phyloP scores from a whole-genome alignment of 2,888 invertebrate species.

The Mythimna vitellina region DNA sequence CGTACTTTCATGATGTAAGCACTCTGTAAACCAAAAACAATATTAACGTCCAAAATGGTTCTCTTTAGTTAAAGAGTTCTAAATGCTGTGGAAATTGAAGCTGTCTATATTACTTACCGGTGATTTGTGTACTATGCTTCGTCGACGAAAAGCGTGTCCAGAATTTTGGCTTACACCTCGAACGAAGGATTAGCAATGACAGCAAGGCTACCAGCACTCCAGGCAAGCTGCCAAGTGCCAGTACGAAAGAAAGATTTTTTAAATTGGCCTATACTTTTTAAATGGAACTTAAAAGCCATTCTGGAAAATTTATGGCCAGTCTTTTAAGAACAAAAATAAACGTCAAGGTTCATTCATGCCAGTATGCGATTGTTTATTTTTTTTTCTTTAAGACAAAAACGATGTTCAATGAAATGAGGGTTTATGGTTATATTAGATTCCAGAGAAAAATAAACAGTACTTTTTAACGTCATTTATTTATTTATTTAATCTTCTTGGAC shows the following conservation, averaged over 20 bases:
- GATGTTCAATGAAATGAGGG: background rate
- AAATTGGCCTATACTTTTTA: slow-evolving; percentile 47
- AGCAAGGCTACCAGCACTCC: slow-evolving; percentile 38
- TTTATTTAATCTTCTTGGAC: too few relatives aligned
- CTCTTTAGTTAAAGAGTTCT: background rate
- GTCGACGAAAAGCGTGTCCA: slow-evolving; percentile 45
- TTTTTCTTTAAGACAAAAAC: background rate
- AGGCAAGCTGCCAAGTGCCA: slow-evolving; percentile 53
- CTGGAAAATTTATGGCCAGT: slow-evolving; percentile 31
- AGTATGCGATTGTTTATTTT: slow-evolving; percentile 7
- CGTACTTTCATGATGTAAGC: background rate
- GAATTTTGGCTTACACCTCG: slow-evolving; percentile 52
- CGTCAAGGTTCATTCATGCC: background rate
- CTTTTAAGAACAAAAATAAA: slow-evolving; percentile 10
- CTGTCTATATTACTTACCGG: slow-evolving; percentile 32
- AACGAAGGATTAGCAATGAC: slow-evolving; percentile 58
- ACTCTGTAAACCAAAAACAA: background rate
- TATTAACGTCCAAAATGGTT: background rate
- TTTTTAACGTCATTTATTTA: too few relatives aligned
- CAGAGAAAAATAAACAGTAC: background rate
- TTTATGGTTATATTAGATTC: background rate
- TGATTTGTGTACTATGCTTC: slow-evolving; percentile 47
- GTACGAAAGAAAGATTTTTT: slow-evolving; percentile 41
- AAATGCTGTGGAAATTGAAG: slow-evolving; percentile 15
- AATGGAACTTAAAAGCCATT: slow-evolving; percentile 46